Percentiles rank a stretch among this genome's conserved stretches.
phyloP scores from a whole-genome alignment of 2,113 vertebrate genomes.

The Hyperopisus bebe region DNA sequence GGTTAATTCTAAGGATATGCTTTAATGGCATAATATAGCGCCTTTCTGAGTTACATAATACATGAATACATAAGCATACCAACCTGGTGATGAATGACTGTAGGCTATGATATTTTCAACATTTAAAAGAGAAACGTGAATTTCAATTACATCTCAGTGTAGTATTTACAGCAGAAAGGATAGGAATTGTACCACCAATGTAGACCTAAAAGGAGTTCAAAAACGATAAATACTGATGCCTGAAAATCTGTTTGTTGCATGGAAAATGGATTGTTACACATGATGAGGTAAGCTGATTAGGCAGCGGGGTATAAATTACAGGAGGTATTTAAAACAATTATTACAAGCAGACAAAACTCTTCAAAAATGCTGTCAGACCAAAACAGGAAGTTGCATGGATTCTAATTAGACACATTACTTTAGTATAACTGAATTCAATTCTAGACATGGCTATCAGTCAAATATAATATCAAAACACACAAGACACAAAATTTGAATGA shows the following conservation, averaged over 20 bases:
- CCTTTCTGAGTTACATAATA: neutral
- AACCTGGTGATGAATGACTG: neutral
- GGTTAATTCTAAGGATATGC: neutral
- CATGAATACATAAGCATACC: neutral
- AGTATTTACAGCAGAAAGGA: neutral
- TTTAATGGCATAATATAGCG: neutral
- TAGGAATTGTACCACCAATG: neutral
- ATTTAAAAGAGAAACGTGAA: neutral
- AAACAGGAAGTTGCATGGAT: neutral
- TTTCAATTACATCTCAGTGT: neutral
- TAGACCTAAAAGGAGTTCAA: neutral
- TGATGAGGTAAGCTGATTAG: neutral
- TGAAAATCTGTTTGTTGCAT: neutral
- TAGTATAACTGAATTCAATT: neutral
- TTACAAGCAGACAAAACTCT: neutral
- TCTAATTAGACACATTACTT: neutral
- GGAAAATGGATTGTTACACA: neutral
- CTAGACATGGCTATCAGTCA: neutral
- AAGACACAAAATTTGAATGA: neutral
- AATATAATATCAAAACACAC: neutral
- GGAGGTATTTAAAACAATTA: slow-evolving; percentile 13
- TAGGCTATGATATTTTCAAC: neutral
- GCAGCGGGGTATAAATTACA: slow-evolving; percentile 3
- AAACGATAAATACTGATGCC: neutral
- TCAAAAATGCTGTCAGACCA: neutral